Base-by-base conservation (phyloP, 2,888 invertebrate genomes). In the Caenorhabditis virilis region DNA sequence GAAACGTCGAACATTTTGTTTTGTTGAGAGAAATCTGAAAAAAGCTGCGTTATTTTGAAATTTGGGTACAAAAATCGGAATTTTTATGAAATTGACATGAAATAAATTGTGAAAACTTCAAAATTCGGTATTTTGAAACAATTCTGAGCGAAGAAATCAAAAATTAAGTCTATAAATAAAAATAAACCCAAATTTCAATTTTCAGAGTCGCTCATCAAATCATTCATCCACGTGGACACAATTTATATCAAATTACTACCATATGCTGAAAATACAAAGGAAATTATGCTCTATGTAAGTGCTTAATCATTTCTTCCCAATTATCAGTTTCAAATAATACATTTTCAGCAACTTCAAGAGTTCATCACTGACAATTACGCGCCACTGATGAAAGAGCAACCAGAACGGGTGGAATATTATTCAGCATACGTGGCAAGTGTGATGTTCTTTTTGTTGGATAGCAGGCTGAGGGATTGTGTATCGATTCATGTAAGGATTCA, bases 381-480 rank as follows among this genome's bases (percentile, higher is more conserved):
- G 3, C 45, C 45, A n/a, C 11, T 45, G 20, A 45, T 45, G 45
- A 45, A 45, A 30, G 16, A 45, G n/a, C 30, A 16, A 27, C 45
- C 45, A 27, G 27, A 27, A 36, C 16, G 22, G 22, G 22, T n/a
- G 22, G 46, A 45, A 15, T 59, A 64, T 23, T 59, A 59, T 45
- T 41, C 59, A 3, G 64, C 58, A 0, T 64, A 51, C 22, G 50
- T 46, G 23, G 50, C 41, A 22, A 51, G 54, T 15, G 43, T 55
- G 1, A 64, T 64, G 1, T 59, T 64, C 42, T 64, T 64, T 30
- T 25, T 64, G 6, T 30, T 64, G n/a, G 64, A 54, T 36, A 42
- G 58, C 11, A 39, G 64, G 22, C n/a, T 42, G 6, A 48, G 42
- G 22, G 49, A 49, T 30, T 15, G 18, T n/a, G 27, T 49, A 22